Conservation (phyloP, 2,888 invertebrate genomes). For the Busseola fusca region DNA sequence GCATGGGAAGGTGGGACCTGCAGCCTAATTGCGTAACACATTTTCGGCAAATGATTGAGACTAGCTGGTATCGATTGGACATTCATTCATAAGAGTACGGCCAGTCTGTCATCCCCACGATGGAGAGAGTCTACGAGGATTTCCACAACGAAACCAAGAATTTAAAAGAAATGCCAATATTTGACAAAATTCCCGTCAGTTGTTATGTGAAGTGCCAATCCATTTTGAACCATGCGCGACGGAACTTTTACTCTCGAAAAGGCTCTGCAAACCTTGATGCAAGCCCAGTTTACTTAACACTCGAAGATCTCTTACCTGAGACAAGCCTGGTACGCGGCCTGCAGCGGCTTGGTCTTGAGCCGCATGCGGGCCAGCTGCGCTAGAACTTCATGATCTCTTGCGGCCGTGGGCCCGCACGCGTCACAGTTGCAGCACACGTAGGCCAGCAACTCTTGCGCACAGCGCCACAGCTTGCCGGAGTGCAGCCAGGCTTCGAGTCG, state of each 20-base stretch:
- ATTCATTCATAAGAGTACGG: too few relatives aligned
- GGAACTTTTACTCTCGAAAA: neutral
- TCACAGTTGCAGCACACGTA: slow-evolving; percentile 96
- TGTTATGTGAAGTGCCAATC: too few relatives aligned
- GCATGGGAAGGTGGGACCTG: too few relatives aligned
- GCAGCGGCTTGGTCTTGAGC: slow-evolving; percentile 97
- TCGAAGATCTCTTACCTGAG: slow-evolving; percentile 86
- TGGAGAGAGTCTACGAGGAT: too few relatives aligned
- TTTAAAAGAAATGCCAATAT: too few relatives aligned
- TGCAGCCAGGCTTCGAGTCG: slow-evolving; percentile 98
- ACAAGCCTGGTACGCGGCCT: slow-evolving; percentile 96
- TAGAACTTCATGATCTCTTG: slow-evolving; percentile 93
- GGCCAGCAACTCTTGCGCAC: slow-evolving; percentile 97
- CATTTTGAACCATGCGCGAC: too few relatives aligned
- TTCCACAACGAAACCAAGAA: too few relatives aligned
- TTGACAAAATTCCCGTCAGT: too few relatives aligned
- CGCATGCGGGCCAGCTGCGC: slow-evolving; percentile 96
- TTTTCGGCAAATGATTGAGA: too few relatives aligned
- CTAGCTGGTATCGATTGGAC: too few relatives aligned
- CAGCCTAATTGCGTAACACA: too few relatives aligned
- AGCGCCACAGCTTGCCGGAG: slow-evolving; percentile 97
- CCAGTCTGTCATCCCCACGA: too few relatives aligned
- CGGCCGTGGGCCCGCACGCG: slow-evolving; percentile 89
- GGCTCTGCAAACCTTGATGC: neutral
- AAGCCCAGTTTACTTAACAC: neutral